Evolutionary conservation across 2,797 vertebrate species (phyloP).

Genomic region (Lithobates sylvaticus): DNA sequence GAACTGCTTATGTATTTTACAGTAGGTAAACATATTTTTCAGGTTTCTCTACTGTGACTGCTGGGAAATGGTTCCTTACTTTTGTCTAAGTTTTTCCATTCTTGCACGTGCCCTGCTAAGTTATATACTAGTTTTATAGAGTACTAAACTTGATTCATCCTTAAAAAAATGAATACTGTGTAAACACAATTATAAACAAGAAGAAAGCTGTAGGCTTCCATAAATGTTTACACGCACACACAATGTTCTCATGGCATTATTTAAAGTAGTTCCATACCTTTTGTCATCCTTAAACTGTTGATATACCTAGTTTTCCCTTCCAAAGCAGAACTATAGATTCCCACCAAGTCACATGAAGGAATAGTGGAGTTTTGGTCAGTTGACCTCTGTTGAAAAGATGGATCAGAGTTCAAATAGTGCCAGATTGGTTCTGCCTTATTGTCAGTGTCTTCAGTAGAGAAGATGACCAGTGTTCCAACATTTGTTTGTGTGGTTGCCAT

Average conservation of each 20-base stretch:
- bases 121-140: not conserved
- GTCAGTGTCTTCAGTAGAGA: not conserved
- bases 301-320: too few species aligned
- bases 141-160: not conserved
- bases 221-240: too few species aligned
- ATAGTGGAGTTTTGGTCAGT: not conserved
- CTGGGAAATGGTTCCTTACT: constrained; percentile 38
- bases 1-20: constrained; percentile 64
- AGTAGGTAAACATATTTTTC: constrained; percentile 49
- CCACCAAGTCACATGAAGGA: not conserved
- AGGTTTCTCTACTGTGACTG: constrained; percentile 51
- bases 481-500: not conserved
- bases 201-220: too few species aligned
- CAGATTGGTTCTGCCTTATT: not conserved
- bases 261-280: not conserved
- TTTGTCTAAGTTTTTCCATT: constrained; percentile 48
- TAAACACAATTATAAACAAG: too few species aligned
- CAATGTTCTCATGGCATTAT: too few species aligned
- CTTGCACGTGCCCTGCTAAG: not conserved
- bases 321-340: not conserved
- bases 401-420: not conserved
- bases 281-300: not conserved
- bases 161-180: not conserved
- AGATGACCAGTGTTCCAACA: not conserved
- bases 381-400: not conserved